Evolutionary conservation across 2,113 vertebrate species (phyloP).

Genomic region (Oxygymnocypris stewartii): DNA sequence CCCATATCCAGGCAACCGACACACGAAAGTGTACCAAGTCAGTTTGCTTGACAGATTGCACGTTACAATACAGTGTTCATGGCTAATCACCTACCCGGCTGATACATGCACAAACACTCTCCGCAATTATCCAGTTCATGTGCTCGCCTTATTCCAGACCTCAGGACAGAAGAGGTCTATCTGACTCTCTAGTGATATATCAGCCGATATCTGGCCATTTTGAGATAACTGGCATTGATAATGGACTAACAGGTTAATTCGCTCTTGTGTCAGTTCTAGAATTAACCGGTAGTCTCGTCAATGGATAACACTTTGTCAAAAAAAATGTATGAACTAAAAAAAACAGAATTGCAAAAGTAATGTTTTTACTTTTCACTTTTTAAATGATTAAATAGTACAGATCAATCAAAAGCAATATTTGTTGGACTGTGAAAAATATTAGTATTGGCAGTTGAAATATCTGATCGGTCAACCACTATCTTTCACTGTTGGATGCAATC

Average conservation of each 20-base stretch:
- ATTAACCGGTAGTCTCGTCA: not conserved
- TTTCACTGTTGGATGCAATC: not conserved
- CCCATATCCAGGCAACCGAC: constrained; percentile 41
- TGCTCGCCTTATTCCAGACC: not conserved
- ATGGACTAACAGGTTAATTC: not conserved
- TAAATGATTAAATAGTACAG: not conserved
- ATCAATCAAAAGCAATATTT: not conserved
- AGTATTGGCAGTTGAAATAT: not conserved
- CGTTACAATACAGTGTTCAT: constrained; percentile 31
- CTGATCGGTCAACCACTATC: not conserved
- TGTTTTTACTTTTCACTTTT: not conserved
- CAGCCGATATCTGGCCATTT: not conserved
- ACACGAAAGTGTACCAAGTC: constrained; percentile 42
- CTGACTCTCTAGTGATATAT: not conserved
- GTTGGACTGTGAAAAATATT: not conserved
- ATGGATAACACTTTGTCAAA: not conserved
- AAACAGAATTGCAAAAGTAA: not conserved
- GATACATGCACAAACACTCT: constrained; percentile 7
- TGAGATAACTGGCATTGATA: not conserved
- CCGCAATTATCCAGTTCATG: not conserved
- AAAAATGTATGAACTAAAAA: not conserved
- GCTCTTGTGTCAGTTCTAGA: not conserved
- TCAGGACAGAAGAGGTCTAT: too few relatives aligned
- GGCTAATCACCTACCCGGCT: constrained; percentile 7
- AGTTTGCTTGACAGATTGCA: constrained; percentile 35